Conservation (phyloP, 2,113 vertebrate species). For the Gasterosteus nipponicus region DNA sequence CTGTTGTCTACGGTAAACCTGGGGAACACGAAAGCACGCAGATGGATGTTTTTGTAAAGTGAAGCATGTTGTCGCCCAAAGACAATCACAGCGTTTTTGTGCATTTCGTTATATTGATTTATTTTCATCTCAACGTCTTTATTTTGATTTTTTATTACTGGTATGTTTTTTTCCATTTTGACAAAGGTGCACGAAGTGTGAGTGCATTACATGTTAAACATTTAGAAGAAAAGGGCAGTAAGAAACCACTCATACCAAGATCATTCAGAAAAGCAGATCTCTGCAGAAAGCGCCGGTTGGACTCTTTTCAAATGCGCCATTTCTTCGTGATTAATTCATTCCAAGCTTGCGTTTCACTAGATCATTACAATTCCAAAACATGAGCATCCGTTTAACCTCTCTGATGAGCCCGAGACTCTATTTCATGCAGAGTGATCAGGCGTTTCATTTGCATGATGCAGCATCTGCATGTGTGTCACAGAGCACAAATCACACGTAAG, state of each 20-base stretch:
- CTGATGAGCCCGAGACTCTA: conserved; percentile 44
- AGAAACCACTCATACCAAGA: conserved; percentile 11
- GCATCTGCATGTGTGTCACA: conserved; percentile 44
- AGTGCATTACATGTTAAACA: conserved; percentile 16
- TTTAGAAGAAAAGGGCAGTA: conserved; percentile 8
- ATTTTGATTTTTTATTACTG: background rate
- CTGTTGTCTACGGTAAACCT: conserved; percentile 93
- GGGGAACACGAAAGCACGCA: conserved; percentile 56
- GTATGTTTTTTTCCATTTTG: background rate
- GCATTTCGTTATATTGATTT: background rate
- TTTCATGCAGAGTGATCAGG: conserved; percentile 53
- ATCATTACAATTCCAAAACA: conserved; percentile 54
- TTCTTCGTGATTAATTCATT: conserved; percentile 50
- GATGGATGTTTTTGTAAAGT: conserved; percentile 52
- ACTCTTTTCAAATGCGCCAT: conserved; percentile 42
- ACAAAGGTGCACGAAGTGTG: conserved; percentile 2
- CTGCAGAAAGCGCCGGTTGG: conserved; percentile 18
- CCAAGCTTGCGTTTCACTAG: conserved; percentile 58
- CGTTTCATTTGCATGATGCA: conserved; percentile 62
- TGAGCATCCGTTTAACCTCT: conserved; percentile 52
- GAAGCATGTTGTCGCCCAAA: conserved; percentile 64
- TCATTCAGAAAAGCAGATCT: conserved; percentile 38
- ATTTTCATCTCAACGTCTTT: background rate
- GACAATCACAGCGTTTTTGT: conserved; percentile 19
- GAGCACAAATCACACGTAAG: background rate